Base-by-base conservation (phyloP, 2,888 invertebrate genomes). In the Myopa tessellatipennis region DNA sequence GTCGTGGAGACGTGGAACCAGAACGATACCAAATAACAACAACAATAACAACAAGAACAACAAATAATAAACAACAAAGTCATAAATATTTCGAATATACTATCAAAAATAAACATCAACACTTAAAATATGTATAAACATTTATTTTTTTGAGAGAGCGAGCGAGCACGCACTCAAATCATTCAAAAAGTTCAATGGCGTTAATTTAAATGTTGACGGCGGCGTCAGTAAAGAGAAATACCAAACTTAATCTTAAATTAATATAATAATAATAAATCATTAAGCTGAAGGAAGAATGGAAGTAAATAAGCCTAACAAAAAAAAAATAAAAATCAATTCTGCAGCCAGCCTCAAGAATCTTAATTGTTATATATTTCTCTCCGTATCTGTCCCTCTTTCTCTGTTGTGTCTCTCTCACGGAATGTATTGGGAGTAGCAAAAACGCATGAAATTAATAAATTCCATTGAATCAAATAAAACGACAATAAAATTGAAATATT, bases 161-260 rank as follows among this genome's bases (percentile, higher is more conserved):
- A 26, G 1, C 26, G 26, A 2, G 26, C 26, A 26, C 26, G 26
- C 10, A n/a, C 26, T 10, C 50, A n/a, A 14, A n/a, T n/a, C 55
- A n/a, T n/a, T 14, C 55, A 14, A 16, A 55, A 55, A 71, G 71
- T 71, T 71, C 71, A 71, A 38, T 71, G 71, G 71, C 71, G 71
- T 71, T 18, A n/a, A 16, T 60, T 68, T 36, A 34, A 38, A 58
- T n/a, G 40, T 36, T 69, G 18, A 4, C 50, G 70, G 50, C 70
- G 40, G 36, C 8, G 4, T 38, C 40, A 36, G 14, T 45, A n/a
- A 10, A 70, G 10, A 70, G 36, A 55, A 50, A 70, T 8, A 55
- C 14, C 52, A 70, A 52, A 16, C 70, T 36, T 55, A 55, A 52
- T 55, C 50, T 50, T 5, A n/a, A 70, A 70, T 52, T 36, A 70